Base-by-base conservation (phyloP, 2,888 invertebrate genomes). In the Calameuta idolon region DNA sequence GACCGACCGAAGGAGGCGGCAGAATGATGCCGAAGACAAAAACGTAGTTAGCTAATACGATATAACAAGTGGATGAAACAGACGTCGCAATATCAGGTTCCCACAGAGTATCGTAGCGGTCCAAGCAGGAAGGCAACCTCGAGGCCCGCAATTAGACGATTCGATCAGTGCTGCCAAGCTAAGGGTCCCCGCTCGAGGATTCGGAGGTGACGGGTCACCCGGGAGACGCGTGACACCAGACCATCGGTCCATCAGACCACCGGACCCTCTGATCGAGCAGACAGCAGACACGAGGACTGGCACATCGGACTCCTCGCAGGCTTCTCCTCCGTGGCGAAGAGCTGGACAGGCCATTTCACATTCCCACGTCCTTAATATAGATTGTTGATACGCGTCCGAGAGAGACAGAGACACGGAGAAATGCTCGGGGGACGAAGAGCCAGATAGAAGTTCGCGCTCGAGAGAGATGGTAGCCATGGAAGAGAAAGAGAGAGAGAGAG, bases 341-440 rank as follows among this genome's bases (percentile, higher is more conserved):
- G 79, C 83, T 78, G 81, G 81, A 85, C 86, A 84, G 85, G 85
- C 84, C 88, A 87, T 88, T 89, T 89, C 88, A 89, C 89, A 89
- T 89, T 89, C 89, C 88, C 88, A 89, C 88, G 88, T 89, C 88
- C 89, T 89, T 89, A 89, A 89, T 89, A 89, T 88, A 89, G 88
- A 88, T 89, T 87, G 84, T 85, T 88, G 88, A 88, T 88, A 87
- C 82, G 84, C 83, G 84, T 81, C 82, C 76, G 83, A 82, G 79
- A 76, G 81, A 80, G 80, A 83, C 76, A 78, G 81, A 80, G 74
- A 31, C 68, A 37, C n/a, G 34, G 69, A 69, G 12, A 73, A 31
- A 73, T 55, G 73, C 35, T 4, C 74, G 34, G 34, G 77, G 23
- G 77, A 73, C 55, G 34, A 4, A 33, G 33, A 55, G 34, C 33